Conservation (phyloP, 2,113 vertebrate species). For the Danio rerio region DNA sequence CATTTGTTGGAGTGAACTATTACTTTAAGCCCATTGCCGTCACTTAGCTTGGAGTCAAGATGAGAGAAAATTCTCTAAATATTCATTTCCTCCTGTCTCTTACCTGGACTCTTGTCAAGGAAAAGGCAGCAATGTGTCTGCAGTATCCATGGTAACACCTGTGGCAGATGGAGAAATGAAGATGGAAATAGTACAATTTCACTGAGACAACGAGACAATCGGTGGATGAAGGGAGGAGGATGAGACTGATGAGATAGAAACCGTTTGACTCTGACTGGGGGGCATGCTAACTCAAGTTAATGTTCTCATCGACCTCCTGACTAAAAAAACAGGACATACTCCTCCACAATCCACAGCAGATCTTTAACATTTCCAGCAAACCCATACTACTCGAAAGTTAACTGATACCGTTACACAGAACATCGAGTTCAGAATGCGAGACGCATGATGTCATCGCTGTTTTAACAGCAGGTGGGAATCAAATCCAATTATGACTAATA, state of each 20-base stretch:
- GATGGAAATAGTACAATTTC: conserved; percentile 71
- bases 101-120: conserved; percentile 79
- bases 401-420: neutral
- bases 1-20: neutral
- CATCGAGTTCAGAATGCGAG: no score
- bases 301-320: conserved; percentile 5
- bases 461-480: conserved; percentile 5
- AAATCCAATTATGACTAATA: neutral
- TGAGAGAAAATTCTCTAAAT: neutral
- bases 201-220: conserved; percentile 34
- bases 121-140: conserved; percentile 78
- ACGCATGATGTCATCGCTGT: neutral
- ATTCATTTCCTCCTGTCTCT: conserved; percentile 55
- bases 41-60: neutral
- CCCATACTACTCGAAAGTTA: neutral
- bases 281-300: neutral
- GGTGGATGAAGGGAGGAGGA: conserved; percentile 55
- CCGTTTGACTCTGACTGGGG: conserved; percentile 40
- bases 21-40: neutral
- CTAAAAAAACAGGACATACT: neutral
- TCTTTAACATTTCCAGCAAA: neutral
- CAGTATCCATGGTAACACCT: conserved; percentile 81
- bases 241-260: conserved; percentile 54
- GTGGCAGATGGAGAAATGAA: conserved; percentile 74
- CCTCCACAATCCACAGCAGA: neutral